Conservation (phyloP, 92 coral and sea anemone species). For the Phenganax marumi region DNA sequence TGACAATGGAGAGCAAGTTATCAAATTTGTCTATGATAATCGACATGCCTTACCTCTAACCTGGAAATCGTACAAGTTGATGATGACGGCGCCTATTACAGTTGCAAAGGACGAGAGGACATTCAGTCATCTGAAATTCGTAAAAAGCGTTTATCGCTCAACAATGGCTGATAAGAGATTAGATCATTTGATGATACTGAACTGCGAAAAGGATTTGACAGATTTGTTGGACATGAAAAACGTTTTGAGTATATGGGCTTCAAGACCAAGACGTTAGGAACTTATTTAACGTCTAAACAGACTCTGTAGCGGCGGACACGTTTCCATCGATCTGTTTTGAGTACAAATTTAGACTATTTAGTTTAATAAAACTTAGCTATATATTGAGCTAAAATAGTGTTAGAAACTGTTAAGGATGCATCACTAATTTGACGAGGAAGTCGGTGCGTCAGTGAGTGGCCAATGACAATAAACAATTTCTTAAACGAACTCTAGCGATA, state of each 20-base stretch:
- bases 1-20: neutral
- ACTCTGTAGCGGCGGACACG: too few relatives aligned
- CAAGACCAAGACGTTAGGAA: conserved; percentile 21
- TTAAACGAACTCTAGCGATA: too few relatives aligned
- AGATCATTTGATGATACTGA: conserved; percentile 17
- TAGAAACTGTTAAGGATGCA: too few relatives aligned
- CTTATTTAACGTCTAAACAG: too few relatives aligned
- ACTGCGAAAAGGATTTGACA: neutral
- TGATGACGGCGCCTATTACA: conserved; percentile 7
- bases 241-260: conserved; percentile 8
- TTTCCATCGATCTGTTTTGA: too few relatives aligned
- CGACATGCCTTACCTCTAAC: neutral
- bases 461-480: too few relatives aligned
- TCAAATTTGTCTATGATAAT: neutral
- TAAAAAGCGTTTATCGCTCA: conserved; percentile 21
- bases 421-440: too few relatives aligned
- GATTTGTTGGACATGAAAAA: neutral
- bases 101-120: conserved; percentile 21
- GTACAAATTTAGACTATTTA: too few relatives aligned
- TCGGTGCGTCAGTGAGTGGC: too few relatives aligned
- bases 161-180: conserved; percentile 9
- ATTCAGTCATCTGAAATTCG: conserved; percentile 20
- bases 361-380: too few relatives aligned
- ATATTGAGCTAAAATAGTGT: too few relatives aligned
- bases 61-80: conserved; percentile 27